Conservation (phyloP, 2,888 invertebrate species). For the Ochropleura plecta region DNA sequence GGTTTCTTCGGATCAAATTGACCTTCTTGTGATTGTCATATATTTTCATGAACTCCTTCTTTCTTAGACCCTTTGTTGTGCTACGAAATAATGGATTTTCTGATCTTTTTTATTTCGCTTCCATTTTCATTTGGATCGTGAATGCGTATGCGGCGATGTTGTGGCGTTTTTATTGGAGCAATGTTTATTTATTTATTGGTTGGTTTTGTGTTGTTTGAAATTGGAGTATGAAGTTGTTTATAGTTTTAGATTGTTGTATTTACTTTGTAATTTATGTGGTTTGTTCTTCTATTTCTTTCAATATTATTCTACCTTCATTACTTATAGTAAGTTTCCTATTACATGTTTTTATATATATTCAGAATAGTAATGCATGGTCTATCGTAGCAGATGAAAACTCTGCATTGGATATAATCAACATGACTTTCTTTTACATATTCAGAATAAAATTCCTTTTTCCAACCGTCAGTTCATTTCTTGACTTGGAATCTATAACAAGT, state of each 20-base stretch:
- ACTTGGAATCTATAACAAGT: neutral
- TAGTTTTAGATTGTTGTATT: constrained; percentile 49
- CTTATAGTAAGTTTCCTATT: neutral
- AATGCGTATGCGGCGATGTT: constrained; percentile 61
- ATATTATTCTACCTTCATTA: neutral
- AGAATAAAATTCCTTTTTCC: neutral
- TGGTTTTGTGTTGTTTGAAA: constrained; percentile 59
- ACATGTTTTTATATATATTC: neutral
- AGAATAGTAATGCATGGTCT: neutral
- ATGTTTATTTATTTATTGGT: constrained; percentile 60
- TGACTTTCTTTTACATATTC: neutral
- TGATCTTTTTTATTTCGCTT: constrained; percentile 6
- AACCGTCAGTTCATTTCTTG: neutral
- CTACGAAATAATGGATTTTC: neutral
- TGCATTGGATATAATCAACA: neutral
- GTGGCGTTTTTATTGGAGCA: constrained; percentile 59
- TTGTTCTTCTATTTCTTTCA: constrained; percentile 2
- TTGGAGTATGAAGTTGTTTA: constrained; percentile 63
- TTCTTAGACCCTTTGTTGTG: neutral
- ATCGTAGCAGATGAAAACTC: neutral
- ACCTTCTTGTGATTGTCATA: neutral
- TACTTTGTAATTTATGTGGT: constrained; percentile 37
- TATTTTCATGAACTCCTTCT: neutral
- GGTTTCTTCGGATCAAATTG: neutral
- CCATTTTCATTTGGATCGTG: constrained; percentile 67